Evolutionary conservation across 1,140 invertebrate genomes (phyloP).

Genomic region (Cherax destructor): DNA sequence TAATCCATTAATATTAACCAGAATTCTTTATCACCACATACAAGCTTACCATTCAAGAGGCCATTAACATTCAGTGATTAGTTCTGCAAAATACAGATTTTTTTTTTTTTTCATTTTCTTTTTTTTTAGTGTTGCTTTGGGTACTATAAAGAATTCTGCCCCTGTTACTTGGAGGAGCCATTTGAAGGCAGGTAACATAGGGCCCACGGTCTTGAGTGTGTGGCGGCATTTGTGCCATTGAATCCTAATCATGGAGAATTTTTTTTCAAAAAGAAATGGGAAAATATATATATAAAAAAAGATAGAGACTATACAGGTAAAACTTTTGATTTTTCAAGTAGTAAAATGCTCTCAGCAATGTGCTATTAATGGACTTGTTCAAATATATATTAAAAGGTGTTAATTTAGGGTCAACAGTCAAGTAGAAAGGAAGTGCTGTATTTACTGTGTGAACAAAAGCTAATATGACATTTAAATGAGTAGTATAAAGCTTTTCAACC

Average conservation of each 20-base stretch:
- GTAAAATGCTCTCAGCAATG: neutral
- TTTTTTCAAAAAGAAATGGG: neutral
- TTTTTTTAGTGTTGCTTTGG: constrained; percentile 15
- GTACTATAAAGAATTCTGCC: constrained; percentile 63
- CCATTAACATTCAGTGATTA: constrained; percentile 17
- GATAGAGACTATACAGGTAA: neutral
- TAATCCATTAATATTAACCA: constrained; percentile 37
- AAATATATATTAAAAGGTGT: neutral
- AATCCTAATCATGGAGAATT: constrained; percentile 2
- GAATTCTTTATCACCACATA: constrained; percentile 61
- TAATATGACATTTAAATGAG: neutral
- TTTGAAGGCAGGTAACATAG: constrained; percentile 58
- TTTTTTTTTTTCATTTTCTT: too few relatives aligned
- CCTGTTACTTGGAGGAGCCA: constrained; percentile 20
- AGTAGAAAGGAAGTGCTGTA: neutral
- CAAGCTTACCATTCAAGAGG: constrained; percentile 22
- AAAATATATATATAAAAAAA: neutral
- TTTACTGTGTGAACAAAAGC: neutral
- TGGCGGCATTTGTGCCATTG: constrained; percentile 45
- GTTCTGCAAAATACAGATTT: constrained; percentile 1
- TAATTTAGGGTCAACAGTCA: constrained; percentile 8
- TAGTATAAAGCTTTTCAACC: neutral
- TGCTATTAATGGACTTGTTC: neutral
- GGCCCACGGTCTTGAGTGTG: constrained; percentile 60
- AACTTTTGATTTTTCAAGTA: neutral